A percentile compares a stretch with the other conserved stretches of the same genome.
These are phyloP conservation scores for Pediacus dermestoides DNA, from an alignment of 2,888 invertebrate species.

Conservation along the genomic window DNA sequence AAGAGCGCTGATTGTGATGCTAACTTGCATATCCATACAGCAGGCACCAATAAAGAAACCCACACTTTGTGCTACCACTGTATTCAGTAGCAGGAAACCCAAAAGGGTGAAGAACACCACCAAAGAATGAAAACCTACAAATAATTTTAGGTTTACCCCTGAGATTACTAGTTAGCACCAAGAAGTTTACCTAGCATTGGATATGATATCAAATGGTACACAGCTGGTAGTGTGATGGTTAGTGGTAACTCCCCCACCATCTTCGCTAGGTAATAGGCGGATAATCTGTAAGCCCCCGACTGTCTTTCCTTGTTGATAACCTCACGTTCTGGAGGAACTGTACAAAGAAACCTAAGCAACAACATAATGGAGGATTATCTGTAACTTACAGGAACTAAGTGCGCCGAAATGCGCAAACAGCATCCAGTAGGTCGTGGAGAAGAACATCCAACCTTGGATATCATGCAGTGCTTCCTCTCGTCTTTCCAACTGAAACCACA, in stretches of 20 bases:
- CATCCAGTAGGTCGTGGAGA: slow-evolving; percentile 81
- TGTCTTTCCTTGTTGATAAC: slow-evolving; percentile 76
- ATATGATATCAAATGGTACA: slow-evolving; percentile 73
- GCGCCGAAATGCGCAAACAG: slow-evolving; percentile 75
- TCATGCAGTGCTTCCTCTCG: slow-evolving; percentile 72
- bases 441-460: slow-evolving; percentile 81
- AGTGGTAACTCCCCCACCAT: slow-evolving; percentile 77
- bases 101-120: slow-evolving; percentile 66
- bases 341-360: slow-evolving; percentile 28
- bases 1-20: slow-evolving; percentile 72
- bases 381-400: slow-evolving; percentile 68
- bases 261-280: slow-evolving; percentile 78
- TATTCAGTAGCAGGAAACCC: slow-evolving; percentile 66
- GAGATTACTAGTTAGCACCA: slow-evolving; percentile 1
- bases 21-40: slow-evolving; percentile 73
- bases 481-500: slow-evolving; percentile 76
- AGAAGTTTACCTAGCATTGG: slow-evolving; percentile 62
- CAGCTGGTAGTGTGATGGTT: slow-evolving; percentile 69
- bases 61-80: slow-evolving; percentile 72
- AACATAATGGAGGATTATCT: background rate
- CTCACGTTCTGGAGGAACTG: slow-evolving; percentile 75
- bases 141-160: slow-evolving; percentile 9
- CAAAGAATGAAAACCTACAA: slow-evolving; percentile 54
- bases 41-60: slow-evolving; percentile 77
- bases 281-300: slow-evolving; percentile 73